phyloP scores from a whole-genome alignment of 2,113 vertebrate genomes.

The Centropus bengalensis region DNA sequence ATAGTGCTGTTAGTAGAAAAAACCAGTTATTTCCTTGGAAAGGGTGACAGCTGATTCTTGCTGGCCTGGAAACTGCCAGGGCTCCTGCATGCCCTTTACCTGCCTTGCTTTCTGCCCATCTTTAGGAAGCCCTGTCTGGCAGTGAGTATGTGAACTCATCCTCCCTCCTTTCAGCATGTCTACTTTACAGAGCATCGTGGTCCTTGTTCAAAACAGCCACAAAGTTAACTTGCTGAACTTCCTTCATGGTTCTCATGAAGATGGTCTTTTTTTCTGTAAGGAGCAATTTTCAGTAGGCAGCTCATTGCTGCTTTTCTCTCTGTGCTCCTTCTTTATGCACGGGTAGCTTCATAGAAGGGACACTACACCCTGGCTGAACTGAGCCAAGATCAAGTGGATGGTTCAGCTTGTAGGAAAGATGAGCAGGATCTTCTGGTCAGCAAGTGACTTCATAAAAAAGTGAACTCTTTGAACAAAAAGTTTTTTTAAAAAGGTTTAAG shows the following conservation, averaged over 20 bases:
- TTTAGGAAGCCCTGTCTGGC: neutral
- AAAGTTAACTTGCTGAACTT: neutral
- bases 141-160: neutral
- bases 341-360: neutral
- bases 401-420: neutral
- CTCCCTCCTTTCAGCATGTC: neutral
- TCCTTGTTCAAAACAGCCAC: neutral
- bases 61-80: neutral
- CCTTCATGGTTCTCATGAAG: neutral
- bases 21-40: neutral
- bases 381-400: neutral
- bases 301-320: neutral
- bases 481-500: neutral
- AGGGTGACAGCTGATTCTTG: neutral
- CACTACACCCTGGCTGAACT: neutral
- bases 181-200: neutral
- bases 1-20: neutral
- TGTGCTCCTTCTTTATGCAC: fast-evolving
- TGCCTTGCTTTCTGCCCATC: neutral
- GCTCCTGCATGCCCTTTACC: neutral
- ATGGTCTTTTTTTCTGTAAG: neutral
- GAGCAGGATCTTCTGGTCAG: neutral
- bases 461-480: neutral
- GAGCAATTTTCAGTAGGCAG: neutral
- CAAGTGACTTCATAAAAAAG: neutral